Conservation (phyloP, 1,140 invertebrate species). For the Gryllus bimaculatus region DNA sequence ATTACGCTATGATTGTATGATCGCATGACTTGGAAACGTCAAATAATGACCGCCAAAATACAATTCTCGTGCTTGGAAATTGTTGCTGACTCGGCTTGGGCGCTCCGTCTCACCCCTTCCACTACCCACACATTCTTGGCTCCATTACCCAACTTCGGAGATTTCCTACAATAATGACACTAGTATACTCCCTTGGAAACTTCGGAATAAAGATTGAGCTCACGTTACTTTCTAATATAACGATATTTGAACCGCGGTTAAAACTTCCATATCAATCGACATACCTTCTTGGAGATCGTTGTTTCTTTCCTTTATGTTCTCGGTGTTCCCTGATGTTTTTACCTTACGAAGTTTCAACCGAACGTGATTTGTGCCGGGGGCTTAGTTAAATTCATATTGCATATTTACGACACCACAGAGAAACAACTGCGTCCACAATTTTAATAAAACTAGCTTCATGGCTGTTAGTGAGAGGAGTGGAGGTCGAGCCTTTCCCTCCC, state of each 20-base stretch:
- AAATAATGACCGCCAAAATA: constrained; percentile 5
- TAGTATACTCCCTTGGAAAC: neutral
- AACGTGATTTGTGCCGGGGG: too few relatives aligned
- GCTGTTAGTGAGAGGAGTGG: too few relatives aligned
- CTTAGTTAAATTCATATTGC: too few relatives aligned
- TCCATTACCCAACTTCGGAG: too few relatives aligned
- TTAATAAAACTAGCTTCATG: too few relatives aligned
- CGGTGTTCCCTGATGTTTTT: neutral
- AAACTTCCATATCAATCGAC: neutral
- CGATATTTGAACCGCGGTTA: neutral
- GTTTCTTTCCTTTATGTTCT: neutral
- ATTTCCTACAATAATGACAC: neutral
- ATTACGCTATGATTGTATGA: neutral
- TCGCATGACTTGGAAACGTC: neutral
- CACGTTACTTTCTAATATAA: neutral
- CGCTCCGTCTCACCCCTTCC: neutral
- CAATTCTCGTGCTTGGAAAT: constrained; percentile 1
- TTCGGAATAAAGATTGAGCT: neutral
- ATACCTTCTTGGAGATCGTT: neutral
- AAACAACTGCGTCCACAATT: too few relatives aligned
- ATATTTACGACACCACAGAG: too few relatives aligned
- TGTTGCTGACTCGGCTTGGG: neutral
- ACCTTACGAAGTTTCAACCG: too few relatives aligned
- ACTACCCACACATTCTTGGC: neutral
- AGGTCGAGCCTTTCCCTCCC: too few relatives aligned